phyloP scores from a whole-genome alignment of 2,888 invertebrate species.

The Disparrhopalites patrizii region DNA sequence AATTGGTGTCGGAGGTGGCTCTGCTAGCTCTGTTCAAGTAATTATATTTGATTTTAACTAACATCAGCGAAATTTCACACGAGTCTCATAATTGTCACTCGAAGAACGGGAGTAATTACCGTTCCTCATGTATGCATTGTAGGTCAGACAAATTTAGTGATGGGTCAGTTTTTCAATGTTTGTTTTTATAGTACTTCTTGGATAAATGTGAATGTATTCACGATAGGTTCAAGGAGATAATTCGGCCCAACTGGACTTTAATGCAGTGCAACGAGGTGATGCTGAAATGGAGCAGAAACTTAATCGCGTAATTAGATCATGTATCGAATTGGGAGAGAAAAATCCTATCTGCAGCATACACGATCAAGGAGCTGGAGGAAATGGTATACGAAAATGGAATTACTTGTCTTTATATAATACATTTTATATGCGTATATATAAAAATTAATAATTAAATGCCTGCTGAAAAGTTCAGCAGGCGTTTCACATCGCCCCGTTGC shows the following conservation, averaged over 20 bases:
- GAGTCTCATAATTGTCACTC: no score
- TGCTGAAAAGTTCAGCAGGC: no score
- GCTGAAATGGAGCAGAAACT: conserved; percentile 99
- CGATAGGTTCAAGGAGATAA: conserved; percentile 77
- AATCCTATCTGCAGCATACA: conserved; percentile 95
- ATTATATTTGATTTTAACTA: no score
- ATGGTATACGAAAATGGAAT: conserved; percentile 55
- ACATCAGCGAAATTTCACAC: no score
- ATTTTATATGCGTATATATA: neutral
- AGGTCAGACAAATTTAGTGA: no score
- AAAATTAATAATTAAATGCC: no score
- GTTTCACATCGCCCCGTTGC: no score
- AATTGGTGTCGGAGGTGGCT: conserved; percentile 98
- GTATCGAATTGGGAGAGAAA: conserved; percentile 71
- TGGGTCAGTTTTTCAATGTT: no score
- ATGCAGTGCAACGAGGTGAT: conserved; percentile 93
- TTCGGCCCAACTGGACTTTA: conserved; percentile 82
- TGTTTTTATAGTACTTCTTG: no score
- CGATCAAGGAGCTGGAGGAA: conserved; percentile 99
- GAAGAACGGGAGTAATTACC: no score
- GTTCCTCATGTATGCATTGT: no score
- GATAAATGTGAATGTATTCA: no score
- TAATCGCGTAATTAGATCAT: conserved; percentile 87
- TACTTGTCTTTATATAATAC: neutral
- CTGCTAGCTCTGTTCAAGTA: conserved; percentile 87